phyloP scores from a whole-genome alignment of 2,888 invertebrate species.

The Chaetogeoica ovagalla region DNA sequence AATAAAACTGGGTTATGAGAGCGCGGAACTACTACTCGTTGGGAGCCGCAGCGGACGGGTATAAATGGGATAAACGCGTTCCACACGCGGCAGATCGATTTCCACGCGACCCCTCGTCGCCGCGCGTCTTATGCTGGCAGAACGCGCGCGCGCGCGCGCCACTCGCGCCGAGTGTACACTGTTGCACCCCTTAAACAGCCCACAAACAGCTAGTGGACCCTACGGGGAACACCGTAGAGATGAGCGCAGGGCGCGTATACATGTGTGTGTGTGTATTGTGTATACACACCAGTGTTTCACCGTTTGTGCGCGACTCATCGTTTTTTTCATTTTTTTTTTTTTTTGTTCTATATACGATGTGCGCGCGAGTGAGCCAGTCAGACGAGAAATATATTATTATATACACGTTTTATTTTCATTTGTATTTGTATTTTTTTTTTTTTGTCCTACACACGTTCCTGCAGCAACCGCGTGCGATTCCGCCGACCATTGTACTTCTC shows the following conservation, averaged over 20 bases:
- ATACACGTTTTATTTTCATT: constrained; percentile 23
- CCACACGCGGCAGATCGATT: constrained; percentile 34
- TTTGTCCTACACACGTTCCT: too few species aligned
- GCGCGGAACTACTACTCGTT: not conserved
- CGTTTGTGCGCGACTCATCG: constrained; percentile 13
- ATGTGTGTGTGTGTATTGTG: too few species aligned
- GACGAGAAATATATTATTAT: constrained; percentile 44
- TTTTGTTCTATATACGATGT: constrained; percentile 20
- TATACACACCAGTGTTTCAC: not conserved
- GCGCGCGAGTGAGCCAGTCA: constrained; percentile 40
- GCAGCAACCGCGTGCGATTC: constrained; percentile 3
- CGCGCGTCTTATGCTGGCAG: too few species aligned
- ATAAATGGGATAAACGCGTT: constrained; percentile 32
- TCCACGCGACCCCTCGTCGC: constrained; percentile 35
- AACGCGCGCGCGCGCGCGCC: too few species aligned
- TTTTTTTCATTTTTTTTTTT: too few species aligned
- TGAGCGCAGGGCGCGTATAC: too few species aligned
- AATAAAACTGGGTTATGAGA: not conserved
- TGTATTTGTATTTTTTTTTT: too few species aligned
- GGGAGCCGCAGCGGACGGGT: not conserved
- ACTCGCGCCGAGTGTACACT: too few species aligned
- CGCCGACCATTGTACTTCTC: not conserved
- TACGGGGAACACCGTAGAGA: too few species aligned
- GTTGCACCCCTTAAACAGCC: too few species aligned
- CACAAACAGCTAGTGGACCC: too few species aligned